Evolutionary conservation across 2,888 invertebrate species (phyloP), one percentile per base, ranked within the genome.

Genomic region (Cerceris ruficornis): DNA sequence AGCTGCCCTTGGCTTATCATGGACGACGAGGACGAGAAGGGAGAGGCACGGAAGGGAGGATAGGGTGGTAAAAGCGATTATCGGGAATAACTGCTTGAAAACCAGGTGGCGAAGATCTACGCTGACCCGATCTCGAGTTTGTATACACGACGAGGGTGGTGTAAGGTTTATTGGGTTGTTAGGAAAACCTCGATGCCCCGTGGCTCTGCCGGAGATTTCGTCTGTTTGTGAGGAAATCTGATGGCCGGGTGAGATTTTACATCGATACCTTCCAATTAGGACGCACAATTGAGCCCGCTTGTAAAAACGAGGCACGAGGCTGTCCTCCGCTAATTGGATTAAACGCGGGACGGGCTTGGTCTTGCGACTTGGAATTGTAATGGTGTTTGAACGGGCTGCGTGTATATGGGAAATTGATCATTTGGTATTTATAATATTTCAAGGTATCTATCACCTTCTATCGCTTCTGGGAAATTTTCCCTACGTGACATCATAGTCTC

Each of bases 131-230:
- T 14, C 14, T 49, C 50, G 15, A 60, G 65, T 75, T 77, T 71
- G 68, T 75, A 69, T 43, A 60, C 67, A 57, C 17, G 14, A 7
- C 6, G 9, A n/a, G 7, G 50, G 5, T 17, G 70, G 71, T 78
- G 68, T 60, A 78, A 76, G 64, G 76, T 78, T 77, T 71, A 76
- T 71, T 65, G 68, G 64, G 71, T 76, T 78, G 68, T 71, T 68
- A 68, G 68, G 52, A 46, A 71, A 64, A 68, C 64, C 57, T 43
- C 50, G 59, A 41, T 41, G 14, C 17, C 52, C 39, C 46, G 2
- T 28, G 28, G 28, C 28, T 43, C 46, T 55, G 13, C 14, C n/a
- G 17, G n/a, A 8, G 15, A 49, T 60, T 59, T 62, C 7, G 39
- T 42, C 4, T 7, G 17, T 55, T 55, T 11, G 15, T 39, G 43